Conservation (phyloP, 2,113 vertebrate species). For the Pseudorhombus dupliciocellatus region DNA sequence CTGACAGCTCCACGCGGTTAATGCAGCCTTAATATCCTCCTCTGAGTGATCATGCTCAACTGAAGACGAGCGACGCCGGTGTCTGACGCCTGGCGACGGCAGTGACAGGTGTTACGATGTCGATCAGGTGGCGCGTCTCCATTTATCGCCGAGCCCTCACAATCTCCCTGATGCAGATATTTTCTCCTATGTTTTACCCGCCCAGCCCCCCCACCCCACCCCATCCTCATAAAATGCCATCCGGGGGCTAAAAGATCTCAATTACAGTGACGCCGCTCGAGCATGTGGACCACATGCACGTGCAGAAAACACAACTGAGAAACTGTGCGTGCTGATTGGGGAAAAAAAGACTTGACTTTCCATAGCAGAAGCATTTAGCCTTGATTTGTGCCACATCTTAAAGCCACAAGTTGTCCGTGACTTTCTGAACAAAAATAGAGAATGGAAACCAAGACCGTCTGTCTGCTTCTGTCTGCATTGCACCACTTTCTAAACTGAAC, state of each 20-base stretch:
- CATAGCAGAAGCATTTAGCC: not conserved
- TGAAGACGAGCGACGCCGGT: not conserved
- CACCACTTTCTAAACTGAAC: too few species aligned
- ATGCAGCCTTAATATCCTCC: slow-evolving; percentile 36
- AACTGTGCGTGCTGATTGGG: not conserved
- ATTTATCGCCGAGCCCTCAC: slow-evolving; percentile 22
- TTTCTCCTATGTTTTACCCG: slow-evolving; percentile 11
- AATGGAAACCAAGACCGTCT: not conserved
- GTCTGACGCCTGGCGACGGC: not conserved
- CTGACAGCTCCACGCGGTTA: slow-evolving; percentile 47
- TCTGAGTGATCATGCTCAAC: slow-evolving; percentile 30
- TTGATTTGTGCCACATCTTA: not conserved
- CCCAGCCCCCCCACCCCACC: not conserved
- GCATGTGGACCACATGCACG: not conserved
- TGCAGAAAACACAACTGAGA: too few species aligned
- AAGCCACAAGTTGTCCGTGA: not conserved
- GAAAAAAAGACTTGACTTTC: not conserved
- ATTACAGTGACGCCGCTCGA: slow-evolving; percentile 32
- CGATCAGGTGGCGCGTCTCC: slow-evolving; percentile 42
- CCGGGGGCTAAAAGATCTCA: slow-evolving; percentile 45
- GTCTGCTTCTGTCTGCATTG: not conserved
- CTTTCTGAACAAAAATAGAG: not conserved
- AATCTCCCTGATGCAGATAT: slow-evolving; percentile 11
- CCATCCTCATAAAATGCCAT: slow-evolving; percentile 33
- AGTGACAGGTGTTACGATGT: slow-evolving; percentile 45